A percentile compares a stretch with the other conserved stretches of the same genome.
phyloP scores from a whole-genome alignment of 35 echinoderm and acorn worm species.

The Ophiothrix spiculata region DNA sequence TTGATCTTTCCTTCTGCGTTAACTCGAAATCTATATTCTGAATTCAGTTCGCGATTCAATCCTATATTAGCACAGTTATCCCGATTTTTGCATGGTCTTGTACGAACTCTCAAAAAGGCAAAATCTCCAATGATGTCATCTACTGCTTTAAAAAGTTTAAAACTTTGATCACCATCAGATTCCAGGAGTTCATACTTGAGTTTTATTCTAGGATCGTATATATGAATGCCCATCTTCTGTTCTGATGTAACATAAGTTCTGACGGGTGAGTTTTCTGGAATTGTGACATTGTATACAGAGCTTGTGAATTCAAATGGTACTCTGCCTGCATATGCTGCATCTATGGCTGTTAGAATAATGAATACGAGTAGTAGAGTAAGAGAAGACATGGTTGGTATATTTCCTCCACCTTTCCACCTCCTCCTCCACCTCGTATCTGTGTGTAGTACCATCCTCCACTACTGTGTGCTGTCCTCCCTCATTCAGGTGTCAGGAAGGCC shows the following conservation, averaged over 20 bases:
- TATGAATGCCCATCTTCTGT: conserved; percentile 91
- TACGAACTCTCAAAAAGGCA: conserved; percentile 74
- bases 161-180: conserved; percentile 9
- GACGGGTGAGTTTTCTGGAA: conserved; percentile 73
- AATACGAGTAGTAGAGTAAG: neutral
- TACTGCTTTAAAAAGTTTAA: conserved; percentile 51
- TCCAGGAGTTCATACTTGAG: conserved; percentile 18
- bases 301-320: conserved; percentile 72
- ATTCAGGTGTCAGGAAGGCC: neutral
- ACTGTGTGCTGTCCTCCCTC: neutral
- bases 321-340: neutral
- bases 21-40: conserved; percentile 49
- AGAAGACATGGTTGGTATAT: neutral
- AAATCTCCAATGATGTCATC: conserved; percentile 79
- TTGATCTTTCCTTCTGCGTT: conserved; percentile 30
- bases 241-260: conserved; percentile 80
- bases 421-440: neutral
- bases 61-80: conserved; percentile 35
- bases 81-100: conserved; percentile 65
- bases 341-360: neutral
- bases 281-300: conserved; percentile 80
- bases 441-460: neutral
- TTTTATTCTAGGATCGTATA: conserved; percentile 38
- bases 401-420: neutral
- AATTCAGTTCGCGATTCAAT: conserved; percentile 75